A percentile compares a stretch with the other conserved stretches of the same genome.
These are phyloP conservation scores for Tringa solitaria DNA, from an alignment of 2,113 vertebrate species.

Conservation along the genomic window DNA sequence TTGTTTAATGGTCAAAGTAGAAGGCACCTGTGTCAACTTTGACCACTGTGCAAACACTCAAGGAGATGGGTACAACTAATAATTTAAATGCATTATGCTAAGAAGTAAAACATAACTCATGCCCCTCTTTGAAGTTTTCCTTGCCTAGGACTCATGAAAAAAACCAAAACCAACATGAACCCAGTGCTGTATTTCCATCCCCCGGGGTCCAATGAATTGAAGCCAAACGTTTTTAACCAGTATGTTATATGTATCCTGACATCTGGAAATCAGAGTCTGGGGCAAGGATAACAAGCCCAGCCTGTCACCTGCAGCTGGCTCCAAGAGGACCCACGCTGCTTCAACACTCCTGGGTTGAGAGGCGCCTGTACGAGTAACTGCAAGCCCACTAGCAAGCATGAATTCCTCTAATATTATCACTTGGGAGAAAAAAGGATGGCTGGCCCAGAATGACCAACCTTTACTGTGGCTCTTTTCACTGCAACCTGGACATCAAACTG, in stretches of 20 bases:
- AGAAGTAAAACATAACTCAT: conserved; percentile 1
- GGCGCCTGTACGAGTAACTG: rapidly evolving
- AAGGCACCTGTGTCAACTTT: conserved; percentile 42
- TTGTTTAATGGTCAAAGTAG: neutral
- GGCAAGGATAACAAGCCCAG: neutral
- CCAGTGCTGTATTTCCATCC: neutral
- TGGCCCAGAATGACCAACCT: neutral
- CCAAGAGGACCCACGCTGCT: rapidly evolving
- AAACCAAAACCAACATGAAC: neutral
- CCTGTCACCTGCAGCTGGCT: neutral
- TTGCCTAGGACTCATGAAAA: neutral
- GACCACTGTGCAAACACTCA: neutral
- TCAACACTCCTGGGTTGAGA: neutral
- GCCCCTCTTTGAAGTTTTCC: neutral
- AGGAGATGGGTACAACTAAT: neutral
- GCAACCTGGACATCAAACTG: neutral
- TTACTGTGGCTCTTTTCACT: neutral
- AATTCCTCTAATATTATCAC: neutral
- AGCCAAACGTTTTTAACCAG: neutral
- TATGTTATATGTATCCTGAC: neutral
- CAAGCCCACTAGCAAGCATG: neutral
- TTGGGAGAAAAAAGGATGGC: neutral
- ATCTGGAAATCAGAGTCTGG: neutral
- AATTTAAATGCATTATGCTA: neutral
- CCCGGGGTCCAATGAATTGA: neutral